Evolutionary conservation across 2,797 vertebrate genomes (phyloP).

Genomic region (Remorina albescens): DNA sequence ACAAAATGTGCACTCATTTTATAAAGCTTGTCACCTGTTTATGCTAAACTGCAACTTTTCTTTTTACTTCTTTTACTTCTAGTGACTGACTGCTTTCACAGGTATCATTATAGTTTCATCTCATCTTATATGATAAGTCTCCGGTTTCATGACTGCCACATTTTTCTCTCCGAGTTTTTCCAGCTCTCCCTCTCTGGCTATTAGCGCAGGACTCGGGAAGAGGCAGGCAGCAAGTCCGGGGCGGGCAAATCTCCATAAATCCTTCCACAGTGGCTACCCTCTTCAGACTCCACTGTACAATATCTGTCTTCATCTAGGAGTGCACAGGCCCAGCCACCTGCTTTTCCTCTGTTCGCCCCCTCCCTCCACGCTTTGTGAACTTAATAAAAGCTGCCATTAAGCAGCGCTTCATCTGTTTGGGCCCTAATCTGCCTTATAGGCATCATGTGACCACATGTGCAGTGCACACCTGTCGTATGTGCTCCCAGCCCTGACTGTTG

Average conservation of each 20-base stretch:
- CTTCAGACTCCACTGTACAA: slow-evolving; percentile 74
- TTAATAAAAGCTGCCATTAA: slow-evolving; percentile 86
- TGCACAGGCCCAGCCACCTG: slow-evolving; percentile 79
- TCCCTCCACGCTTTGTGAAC: slow-evolving; percentile 78
- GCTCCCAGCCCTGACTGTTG: slow-evolving; percentile 69
- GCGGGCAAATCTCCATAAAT: slow-evolving; percentile 77
- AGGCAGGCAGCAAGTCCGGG: slow-evolving; percentile 62
- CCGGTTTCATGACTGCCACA: slow-evolving; percentile 32
- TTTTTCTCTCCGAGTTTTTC: slow-evolving; percentile 54
- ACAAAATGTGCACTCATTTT: background rate
- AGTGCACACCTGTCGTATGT: slow-evolving; percentile 83
- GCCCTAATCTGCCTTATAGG: slow-evolving; percentile 84
- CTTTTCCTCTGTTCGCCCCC: slow-evolving; percentile 71
- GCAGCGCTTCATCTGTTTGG: slow-evolving; percentile 84
- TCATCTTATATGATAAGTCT: slow-evolving; percentile 48
- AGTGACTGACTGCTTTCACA: slow-evolving; percentile 18
- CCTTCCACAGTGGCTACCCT: slow-evolving; percentile 72
- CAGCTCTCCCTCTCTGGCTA: slow-evolving; percentile 55
- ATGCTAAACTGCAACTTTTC: background rate
- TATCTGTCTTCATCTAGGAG: slow-evolving; percentile 80
- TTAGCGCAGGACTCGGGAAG: slow-evolving; percentile 58
- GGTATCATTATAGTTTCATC: slow-evolving; percentile 45
- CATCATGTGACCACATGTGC: slow-evolving; percentile 85
- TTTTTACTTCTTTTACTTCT: slow-evolving; percentile 6
- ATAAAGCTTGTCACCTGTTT: background rate